Evolutionary conservation across 2,797 vertebrate species (phyloP), one percentile per base, ranked within the genome.

Genomic region (Acestrorhynchus altus): DNA sequence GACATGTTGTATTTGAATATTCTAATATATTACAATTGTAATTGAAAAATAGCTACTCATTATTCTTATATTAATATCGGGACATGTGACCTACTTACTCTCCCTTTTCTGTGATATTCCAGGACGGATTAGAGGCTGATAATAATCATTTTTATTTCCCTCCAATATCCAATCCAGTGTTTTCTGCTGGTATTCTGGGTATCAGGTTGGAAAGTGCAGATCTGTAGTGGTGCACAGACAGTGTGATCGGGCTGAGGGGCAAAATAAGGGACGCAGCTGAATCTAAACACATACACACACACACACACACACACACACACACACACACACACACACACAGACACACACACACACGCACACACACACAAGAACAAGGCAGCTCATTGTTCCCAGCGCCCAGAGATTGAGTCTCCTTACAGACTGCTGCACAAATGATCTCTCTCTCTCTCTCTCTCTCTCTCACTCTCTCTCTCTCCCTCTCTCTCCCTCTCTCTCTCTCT

Each of bases 331-430:
- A 59, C 67, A 54, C 66, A 64, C 20, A n/a, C 56, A 79, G 72
- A 77, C 71, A 80, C 18, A 56, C 24, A 72, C 49, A 79, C 22
- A 72, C 60, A 52, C 9, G 39, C 52, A 28, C 49, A 74, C 66
- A 35, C 56, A 68, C 44, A 39, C 46, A 66, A 59, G 61, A 84
- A 84, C 83, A 84, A 82, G 77, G 80, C 59, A 20, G 47, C 65
- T 80, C 77, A 77, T 84, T 84, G 83, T 84, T 77, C 59, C 44
- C 49, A 67, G 35, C 24, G 75, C 47, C 47, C 51, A 66, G 63
- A 76, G 60, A 81, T 74, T 71, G 59, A 81, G 73, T 84, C 83
- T 82, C 54, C 42, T 65, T 66, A 77, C 68, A 78, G 49, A 71
- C 68, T 78, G 13, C 44, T 49, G 22, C 12, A 71, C 59, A 71